phyloP scores from a whole-genome alignment of 1,140 invertebrate species.

The Rhyacophila brunnea region DNA sequence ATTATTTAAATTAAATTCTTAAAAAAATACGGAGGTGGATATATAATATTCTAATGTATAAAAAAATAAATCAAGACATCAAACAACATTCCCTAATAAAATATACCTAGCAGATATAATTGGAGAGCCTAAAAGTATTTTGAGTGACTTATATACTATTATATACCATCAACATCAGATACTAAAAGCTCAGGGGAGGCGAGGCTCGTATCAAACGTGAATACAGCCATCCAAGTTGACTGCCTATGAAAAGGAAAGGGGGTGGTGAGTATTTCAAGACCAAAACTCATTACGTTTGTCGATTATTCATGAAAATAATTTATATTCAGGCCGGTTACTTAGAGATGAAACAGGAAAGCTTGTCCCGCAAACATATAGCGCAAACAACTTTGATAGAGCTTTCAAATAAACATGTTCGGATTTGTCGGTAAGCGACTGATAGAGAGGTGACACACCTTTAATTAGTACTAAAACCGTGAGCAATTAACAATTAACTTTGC shows the following conservation, averaged over 20 bases:
- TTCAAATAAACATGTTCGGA: constrained; percentile 28
- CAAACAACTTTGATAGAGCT: constrained; percentile 29
- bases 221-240: constrained; percentile 14
- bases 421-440: constrained; percentile 16
- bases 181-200: constrained; percentile 22
- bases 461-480: background rate
- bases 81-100: background rate
- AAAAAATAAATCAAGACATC: too few species aligned
- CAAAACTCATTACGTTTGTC: constrained; percentile 38
- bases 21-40: too few species aligned
- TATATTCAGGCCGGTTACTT: constrained; percentile 37
- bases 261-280: constrained; percentile 29
- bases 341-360: constrained; percentile 33
- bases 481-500: too few species aligned
- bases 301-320: constrained; percentile 38
- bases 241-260: background rate
- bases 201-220: constrained; percentile 19
- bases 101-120: background rate
- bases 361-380: constrained; percentile 29
- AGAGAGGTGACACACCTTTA: background rate
- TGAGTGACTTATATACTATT: constrained; percentile 3
- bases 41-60: too few species aligned
- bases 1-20: too few species aligned
- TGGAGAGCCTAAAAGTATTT: constrained; percentile 1
- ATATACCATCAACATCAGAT: constrained; percentile 11